Evolutionary conservation across 2,113 vertebrate genomes (phyloP).

Genomic region (Silurus glanis): DNA sequence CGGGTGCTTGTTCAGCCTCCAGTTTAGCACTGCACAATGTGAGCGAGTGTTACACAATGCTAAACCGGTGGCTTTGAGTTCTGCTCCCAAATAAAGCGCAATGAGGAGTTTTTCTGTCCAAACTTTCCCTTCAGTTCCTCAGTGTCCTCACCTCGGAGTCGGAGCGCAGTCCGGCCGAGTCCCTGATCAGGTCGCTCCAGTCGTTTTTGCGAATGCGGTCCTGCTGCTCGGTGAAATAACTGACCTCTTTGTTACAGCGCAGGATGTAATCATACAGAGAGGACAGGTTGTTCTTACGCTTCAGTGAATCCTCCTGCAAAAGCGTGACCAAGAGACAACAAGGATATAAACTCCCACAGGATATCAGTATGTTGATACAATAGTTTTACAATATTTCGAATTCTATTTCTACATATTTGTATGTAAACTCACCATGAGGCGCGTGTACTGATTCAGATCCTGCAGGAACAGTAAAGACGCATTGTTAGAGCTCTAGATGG

Average conservation of each 20-base stretch:
- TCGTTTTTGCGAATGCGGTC: constrained; percentile 83
- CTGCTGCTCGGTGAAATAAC: constrained; percentile 81
- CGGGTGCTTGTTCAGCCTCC: not conserved
- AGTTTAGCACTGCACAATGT: not conserved
- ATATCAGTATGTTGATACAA: not conserved
- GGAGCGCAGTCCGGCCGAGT: constrained; percentile 70
- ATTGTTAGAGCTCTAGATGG: not conserved
- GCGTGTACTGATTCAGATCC: constrained; percentile 77
- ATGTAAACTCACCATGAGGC: constrained; percentile 78
- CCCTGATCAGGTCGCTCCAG: constrained; percentile 89
- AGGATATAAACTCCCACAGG: not conserved
- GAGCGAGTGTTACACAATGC: not conserved
- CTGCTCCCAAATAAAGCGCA: not conserved
- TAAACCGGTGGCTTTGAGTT: not conserved
- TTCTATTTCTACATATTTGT: not conserved
- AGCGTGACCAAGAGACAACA: not conserved
- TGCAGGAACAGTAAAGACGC: constrained; percentile 30
- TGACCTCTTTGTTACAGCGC: constrained; percentile 85
- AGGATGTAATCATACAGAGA: constrained; percentile 91
- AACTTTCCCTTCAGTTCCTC: not conserved
- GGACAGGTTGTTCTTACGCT: constrained; percentile 75
- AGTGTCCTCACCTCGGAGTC: constrained; percentile 81
- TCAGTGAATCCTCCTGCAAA: constrained; percentile 78
- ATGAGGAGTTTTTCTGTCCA: not conserved
- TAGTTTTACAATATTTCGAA: not conserved